Conservation (phyloP, 2,113 vertebrate genomes). For the Microcebus tavaratra region DNA sequence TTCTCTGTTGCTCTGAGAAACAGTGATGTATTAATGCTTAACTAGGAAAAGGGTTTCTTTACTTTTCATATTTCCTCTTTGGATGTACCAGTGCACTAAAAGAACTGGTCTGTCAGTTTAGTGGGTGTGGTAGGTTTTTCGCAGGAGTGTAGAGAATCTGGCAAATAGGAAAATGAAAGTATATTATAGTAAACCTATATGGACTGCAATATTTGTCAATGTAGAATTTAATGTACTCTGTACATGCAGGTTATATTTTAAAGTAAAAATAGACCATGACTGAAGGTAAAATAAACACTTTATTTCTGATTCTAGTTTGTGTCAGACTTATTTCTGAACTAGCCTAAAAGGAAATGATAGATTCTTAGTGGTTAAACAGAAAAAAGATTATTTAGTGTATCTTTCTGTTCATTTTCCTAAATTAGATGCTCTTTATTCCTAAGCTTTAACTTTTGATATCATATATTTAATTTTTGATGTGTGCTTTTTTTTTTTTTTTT, state of each 20-base stretch:
- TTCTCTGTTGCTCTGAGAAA: slow-evolving; percentile 7
- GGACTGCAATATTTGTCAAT: neutral
- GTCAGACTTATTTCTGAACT: neutral
- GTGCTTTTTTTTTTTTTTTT: slow-evolving; percentile 12
- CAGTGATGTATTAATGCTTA: neutral
- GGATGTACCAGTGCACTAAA: neutral
- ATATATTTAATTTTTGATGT: neutral
- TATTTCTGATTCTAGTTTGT: neutral
- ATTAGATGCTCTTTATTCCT: neutral
- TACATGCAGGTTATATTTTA: neutral
- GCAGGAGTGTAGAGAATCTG: neutral
- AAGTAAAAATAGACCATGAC: neutral
- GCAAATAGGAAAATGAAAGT: neutral
- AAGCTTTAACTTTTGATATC: neutral
- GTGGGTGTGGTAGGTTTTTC: neutral
- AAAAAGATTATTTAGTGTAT: neutral
- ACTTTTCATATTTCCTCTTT: neutral
- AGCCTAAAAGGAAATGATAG: slow-evolving; percentile 4
- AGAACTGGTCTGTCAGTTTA: neutral
- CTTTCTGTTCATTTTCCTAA: slow-evolving; percentile 10
- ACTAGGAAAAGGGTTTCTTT: neutral
- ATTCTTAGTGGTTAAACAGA: neutral
- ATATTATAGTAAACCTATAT: neutral
- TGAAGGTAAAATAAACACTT: slow-evolving; percentile 21
- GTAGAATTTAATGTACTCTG: slow-evolving; percentile 7